Evolutionary conservation across 2,797 vertebrate genomes (phyloP).

Genomic region (Acropternis orthonyx): DNA sequence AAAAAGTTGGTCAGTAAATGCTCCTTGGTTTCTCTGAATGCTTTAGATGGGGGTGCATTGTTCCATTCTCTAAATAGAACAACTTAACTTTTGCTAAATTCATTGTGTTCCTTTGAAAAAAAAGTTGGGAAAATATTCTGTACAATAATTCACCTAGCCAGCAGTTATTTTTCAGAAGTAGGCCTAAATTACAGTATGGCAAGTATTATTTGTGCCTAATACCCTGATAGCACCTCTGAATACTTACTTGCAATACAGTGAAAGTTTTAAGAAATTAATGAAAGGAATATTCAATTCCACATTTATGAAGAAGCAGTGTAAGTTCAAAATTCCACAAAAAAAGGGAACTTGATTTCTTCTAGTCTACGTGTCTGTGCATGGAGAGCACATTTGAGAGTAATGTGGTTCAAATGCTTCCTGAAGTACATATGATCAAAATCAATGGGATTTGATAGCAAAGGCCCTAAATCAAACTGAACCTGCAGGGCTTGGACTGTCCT

Average conservation of each 20-base stretch:
- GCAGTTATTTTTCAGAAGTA: not conserved
- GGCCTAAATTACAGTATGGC: not conserved
- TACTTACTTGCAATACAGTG: not conserved
- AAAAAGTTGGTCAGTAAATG: not conserved
- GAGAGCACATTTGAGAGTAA: not conserved
- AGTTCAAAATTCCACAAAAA: not conserved
- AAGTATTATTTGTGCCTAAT: not conserved
- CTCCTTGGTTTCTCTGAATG: not conserved
- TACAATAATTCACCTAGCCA: not conserved
- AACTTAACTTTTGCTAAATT: not conserved
- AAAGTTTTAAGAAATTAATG: not conserved
- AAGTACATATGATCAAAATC: not conserved
- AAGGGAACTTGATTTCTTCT: rapidly evolving
- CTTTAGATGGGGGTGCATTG: not conserved
- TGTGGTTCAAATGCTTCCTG: not conserved
- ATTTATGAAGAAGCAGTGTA: not conserved
- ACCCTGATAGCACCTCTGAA: not conserved
- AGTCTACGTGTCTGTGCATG: not conserved
- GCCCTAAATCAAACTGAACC: not conserved
- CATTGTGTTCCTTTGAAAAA: not conserved
- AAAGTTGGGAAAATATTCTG: not conserved
- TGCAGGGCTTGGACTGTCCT: not conserved
- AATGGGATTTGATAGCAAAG: not conserved
- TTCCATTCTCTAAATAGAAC: not conserved
- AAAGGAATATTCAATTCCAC: not conserved